Evolutionary conservation across 2,888 invertebrate genomes (phyloP).

Genomic region (Cetonia aurata): DNA sequence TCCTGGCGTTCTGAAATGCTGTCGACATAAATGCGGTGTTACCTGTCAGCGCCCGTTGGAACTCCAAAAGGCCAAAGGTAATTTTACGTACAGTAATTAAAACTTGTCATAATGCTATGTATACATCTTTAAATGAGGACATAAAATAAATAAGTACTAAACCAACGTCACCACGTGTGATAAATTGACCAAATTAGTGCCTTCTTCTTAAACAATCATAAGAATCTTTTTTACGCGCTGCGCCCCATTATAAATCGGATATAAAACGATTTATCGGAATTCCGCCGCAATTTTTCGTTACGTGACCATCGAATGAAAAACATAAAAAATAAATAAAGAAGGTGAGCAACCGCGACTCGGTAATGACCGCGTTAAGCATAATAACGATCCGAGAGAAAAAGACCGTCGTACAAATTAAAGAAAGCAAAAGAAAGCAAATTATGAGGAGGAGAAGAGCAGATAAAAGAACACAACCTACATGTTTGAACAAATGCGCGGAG

Average conservation of each 20-base stretch:
- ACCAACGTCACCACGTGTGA: too few species aligned
- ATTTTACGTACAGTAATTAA: slow-evolving; percentile 45
- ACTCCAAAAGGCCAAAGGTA: slow-evolving; percentile 72
- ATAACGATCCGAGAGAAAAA: slow-evolving; percentile 10
- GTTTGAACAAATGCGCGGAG: slow-evolving; percentile 30
- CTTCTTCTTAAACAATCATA: neutral
- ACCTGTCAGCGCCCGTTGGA: slow-evolving; percentile 77
- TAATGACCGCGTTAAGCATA: slow-evolving; percentile 18
- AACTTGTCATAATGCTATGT: neutral
- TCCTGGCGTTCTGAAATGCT: slow-evolving; percentile 70
- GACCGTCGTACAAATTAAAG: slow-evolving; percentile 19
- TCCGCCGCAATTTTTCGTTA: slow-evolving; percentile 18
- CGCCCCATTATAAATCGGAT: slow-evolving; percentile 3
- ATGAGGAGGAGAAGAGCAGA: slow-evolving; percentile 11
- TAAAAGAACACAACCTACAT: slow-evolving; percentile 13
- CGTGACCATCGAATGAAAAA: neutral
- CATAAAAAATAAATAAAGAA: too few species aligned
- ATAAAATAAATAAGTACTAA: too few species aligned
- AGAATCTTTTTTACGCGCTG: neutral
- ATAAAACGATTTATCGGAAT: slow-evolving; percentile 18
- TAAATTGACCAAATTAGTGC: too few species aligned
- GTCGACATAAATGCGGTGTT: slow-evolving; percentile 73
- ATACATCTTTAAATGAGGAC: neutral
- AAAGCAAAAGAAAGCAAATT: slow-evolving; percentile 25
- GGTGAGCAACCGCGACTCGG: neutral